Percentiles rank a stretch among this genome's conserved stretches.
Conservation (phyloP, 2,888 invertebrate species). For the Carcina quercana region DNA sequence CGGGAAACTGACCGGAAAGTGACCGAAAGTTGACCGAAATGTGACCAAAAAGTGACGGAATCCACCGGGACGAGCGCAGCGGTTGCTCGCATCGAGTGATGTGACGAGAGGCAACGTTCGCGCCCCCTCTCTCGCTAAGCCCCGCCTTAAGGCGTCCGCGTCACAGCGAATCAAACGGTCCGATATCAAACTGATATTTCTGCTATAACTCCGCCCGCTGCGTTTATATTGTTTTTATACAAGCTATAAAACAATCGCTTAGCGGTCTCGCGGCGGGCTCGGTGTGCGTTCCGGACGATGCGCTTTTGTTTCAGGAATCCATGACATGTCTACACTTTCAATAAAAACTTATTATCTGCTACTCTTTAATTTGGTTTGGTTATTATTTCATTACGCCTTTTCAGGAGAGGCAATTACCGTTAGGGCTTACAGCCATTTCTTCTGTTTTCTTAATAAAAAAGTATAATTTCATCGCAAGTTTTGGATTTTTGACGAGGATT, state of each 20-base stretch:
- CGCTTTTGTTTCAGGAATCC: too few species aligned
- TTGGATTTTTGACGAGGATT: too few species aligned
- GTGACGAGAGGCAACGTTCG: slow-evolving; percentile 29
- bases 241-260: slow-evolving; percentile 61
- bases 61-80: slow-evolving; percentile 34
- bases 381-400: too few species aligned
- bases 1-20: slow-evolving; percentile 15
- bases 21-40: slow-evolving; percentile 14
- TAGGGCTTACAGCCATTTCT: too few species aligned
- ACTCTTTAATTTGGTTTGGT: too few species aligned
- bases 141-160: slow-evolving; percentile 65
- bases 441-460: too few species aligned
- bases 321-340: too few species aligned
- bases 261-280: slow-evolving; percentile 33
- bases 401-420: too few species aligned
- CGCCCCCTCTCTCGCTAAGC: slow-evolving; percentile 47
- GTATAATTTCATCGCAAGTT: too few species aligned
- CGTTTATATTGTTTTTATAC: slow-evolving; percentile 68
- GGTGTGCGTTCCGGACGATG: slow-evolving; percentile 23
- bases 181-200: slow-evolving; percentile 70
- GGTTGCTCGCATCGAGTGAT: slow-evolving; percentile 50
- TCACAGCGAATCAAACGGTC: slow-evolving; percentile 65
- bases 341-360: too few species aligned
- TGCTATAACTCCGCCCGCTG: slow-evolving; percentile 60
- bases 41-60: too few species aligned